phyloP scores from a whole-genome alignment of 2,888 invertebrate genomes.

The Nowickia ferox region DNA sequence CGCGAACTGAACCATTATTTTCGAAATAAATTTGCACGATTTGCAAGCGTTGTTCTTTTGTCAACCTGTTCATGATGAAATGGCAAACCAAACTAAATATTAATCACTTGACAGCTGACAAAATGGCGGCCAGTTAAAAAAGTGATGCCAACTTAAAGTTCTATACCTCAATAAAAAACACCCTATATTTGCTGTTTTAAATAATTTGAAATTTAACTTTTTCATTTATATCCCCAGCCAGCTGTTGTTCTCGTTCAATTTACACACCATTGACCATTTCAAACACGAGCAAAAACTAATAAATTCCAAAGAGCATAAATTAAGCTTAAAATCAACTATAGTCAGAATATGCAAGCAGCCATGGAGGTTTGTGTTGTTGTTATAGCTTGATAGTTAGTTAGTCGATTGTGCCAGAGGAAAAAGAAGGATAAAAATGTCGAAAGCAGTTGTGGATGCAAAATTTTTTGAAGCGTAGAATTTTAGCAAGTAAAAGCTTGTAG shows the following conservation, averaged over 20 bases:
- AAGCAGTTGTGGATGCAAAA: slow-evolving; percentile 37
- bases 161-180: too few relatives aligned
- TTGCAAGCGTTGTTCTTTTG: too few relatives aligned
- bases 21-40: too few relatives aligned
- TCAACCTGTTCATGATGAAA: too few relatives aligned
- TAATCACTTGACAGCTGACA: too few relatives aligned
- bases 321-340: slow-evolving; percentile 64
- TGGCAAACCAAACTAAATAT: too few relatives aligned
- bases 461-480: slow-evolving; percentile 34
- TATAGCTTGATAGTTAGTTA: not conserved
- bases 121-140: too few relatives aligned
- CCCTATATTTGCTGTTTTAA: slow-evolving; percentile 37
- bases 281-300: slow-evolving; percentile 56
- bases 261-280: slow-evolving; percentile 65
- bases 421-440: slow-evolving; percentile 22
- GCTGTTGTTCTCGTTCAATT: slow-evolving; percentile 50
- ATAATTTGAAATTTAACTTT: slow-evolving; percentile 57
- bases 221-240: slow-evolving; percentile 15
- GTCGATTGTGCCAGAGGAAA: not conserved
- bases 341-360: slow-evolving; percentile 45
- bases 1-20: too few relatives aligned
- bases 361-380: slow-evolving; percentile 12
- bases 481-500: too few relatives aligned
- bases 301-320: slow-evolving; percentile 65
- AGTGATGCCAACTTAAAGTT: too few relatives aligned